Conservation (phyloP, 2,113 vertebrate species). For the Lutjanus erythropterus region DNA sequence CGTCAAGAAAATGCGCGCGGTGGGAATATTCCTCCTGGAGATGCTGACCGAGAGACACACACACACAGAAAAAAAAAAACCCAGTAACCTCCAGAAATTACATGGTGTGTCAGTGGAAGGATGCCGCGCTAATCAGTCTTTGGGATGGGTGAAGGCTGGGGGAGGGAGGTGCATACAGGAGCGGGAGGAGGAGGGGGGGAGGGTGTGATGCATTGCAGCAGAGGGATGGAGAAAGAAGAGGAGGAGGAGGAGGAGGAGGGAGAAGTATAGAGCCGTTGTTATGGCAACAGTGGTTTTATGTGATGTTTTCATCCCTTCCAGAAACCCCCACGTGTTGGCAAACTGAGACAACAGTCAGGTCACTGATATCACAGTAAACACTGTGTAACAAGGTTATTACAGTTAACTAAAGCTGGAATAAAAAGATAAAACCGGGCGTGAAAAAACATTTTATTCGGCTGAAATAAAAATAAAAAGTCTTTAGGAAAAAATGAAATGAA, state of each 20-base stretch:
- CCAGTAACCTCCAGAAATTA: conserved; percentile 15
- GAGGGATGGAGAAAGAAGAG: conserved; percentile 42
- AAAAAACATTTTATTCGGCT: too few species aligned
- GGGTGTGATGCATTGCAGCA: conserved; percentile 74
- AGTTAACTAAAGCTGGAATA: too few species aligned
- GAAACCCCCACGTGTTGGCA: conserved; percentile 50
- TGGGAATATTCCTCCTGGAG: conserved; percentile 11
- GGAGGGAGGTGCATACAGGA: conserved; percentile 29
- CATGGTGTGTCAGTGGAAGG: conserved; percentile 38
- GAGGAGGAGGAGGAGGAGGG: conserved; percentile 15
- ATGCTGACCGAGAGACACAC: background rate
- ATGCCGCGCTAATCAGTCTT: conserved; percentile 41
- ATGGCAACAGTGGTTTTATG: conserved; percentile 62
- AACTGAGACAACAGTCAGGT: background rate
- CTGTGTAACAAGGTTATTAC: background rate
- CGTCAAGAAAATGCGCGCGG: background rate
- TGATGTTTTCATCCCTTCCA: conserved; percentile 29
- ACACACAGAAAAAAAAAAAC: background rate
- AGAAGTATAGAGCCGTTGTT: conserved; percentile 58
- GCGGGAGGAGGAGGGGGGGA: conserved; percentile 29
- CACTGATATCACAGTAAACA: background rate
- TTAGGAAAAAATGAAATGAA: too few species aligned
- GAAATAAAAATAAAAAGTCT: too few species aligned
- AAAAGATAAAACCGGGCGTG: too few species aligned
- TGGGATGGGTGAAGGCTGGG: conserved; percentile 37